These are phyloP conservation scores for Anniella stebbinsi DNA, from an alignment of 2,797 vertebrate species.

Conservation along the genomic window DNA sequence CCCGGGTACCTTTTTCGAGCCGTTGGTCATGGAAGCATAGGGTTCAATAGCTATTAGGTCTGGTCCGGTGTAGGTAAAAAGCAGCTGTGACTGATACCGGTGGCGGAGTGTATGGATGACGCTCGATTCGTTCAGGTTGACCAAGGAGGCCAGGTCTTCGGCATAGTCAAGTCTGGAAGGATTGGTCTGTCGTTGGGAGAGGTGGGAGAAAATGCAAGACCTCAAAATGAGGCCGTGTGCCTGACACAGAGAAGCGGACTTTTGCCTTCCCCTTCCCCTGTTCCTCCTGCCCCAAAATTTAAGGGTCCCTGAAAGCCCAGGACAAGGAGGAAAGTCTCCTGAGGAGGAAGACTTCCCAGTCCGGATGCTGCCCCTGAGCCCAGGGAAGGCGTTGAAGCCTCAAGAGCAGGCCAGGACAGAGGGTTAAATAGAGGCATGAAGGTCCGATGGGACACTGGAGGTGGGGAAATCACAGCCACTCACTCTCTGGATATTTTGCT, in stretches of 20 bases:
- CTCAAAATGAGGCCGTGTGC: not conserved
- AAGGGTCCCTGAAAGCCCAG: not conserved
- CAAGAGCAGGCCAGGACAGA: not conserved
- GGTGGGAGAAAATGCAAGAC: accelerated
- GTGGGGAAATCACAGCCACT: constrained; percentile 4
- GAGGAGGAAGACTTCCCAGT: not conserved
- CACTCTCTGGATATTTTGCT: constrained; percentile 88
- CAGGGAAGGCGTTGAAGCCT: too few relatives aligned
- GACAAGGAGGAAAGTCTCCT: too few relatives aligned
- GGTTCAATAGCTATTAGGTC: constrained; percentile 86
- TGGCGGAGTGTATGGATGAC: constrained; percentile 85
- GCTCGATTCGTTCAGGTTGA: constrained; percentile 87
- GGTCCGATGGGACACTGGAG: not conserved
- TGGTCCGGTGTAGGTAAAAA: constrained; percentile 84
- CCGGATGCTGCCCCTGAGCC: not conserved
- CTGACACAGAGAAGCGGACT: not conserved
- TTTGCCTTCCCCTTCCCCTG: too few relatives aligned
- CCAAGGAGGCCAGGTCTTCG: constrained; percentile 88
- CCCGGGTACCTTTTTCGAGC: constrained; percentile 14
- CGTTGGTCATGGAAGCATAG: not conserved
- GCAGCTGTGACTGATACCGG: constrained; percentile 80
- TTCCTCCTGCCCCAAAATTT: not conserved
- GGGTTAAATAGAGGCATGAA: not conserved
- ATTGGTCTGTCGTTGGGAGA: constrained; percentile 81
- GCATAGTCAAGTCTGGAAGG: constrained; percentile 85